Percentiles rank a stretch among this genome's conserved stretches.
Conservation (phyloP, 1,140 invertebrate species). For the Neelides sp. region DNA sequence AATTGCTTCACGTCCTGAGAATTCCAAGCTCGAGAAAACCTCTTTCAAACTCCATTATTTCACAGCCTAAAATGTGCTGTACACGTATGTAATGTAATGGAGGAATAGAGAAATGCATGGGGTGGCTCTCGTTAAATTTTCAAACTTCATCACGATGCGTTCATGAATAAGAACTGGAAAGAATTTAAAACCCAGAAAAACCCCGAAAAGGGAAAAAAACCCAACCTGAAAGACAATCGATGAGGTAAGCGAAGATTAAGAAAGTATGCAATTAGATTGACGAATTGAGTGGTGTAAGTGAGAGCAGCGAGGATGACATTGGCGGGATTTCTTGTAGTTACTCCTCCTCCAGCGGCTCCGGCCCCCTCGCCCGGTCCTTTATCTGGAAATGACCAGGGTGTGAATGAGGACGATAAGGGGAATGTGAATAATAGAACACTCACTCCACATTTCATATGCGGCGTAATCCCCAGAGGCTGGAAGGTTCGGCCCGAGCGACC, state of each 20-base stretch:
- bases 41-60: no score
- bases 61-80: no score
- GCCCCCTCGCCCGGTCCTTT: constrained; percentile 53
- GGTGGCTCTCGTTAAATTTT: no score
- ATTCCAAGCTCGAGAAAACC: no score
- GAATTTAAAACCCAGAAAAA: no score
- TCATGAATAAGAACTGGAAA: no score
- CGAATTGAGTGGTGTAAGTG: constrained; percentile 65
- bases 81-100: no score
- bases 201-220: no score
- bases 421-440: no score
- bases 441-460: constrained; percentile 59
- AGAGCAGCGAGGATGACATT: constrained; percentile 64
- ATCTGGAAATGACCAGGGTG: constrained; percentile 41
- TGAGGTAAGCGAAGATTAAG: constrained; percentile 61
- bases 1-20: no score
- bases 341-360: constrained; percentile 42
- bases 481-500: constrained; percentile 49
- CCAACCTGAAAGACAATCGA: constrained; percentile 57
- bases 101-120: no score
- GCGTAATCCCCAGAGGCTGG: constrained; percentile 65
- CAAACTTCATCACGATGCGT: no score
- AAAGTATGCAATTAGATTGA: constrained; percentile 62
- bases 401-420: not conserved
- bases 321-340: constrained; percentile 45